These are phyloP conservation scores for Tupaia chinensis DNA, from an alignment of 2,113 vertebrate species.

Conservation along the genomic window DNA sequence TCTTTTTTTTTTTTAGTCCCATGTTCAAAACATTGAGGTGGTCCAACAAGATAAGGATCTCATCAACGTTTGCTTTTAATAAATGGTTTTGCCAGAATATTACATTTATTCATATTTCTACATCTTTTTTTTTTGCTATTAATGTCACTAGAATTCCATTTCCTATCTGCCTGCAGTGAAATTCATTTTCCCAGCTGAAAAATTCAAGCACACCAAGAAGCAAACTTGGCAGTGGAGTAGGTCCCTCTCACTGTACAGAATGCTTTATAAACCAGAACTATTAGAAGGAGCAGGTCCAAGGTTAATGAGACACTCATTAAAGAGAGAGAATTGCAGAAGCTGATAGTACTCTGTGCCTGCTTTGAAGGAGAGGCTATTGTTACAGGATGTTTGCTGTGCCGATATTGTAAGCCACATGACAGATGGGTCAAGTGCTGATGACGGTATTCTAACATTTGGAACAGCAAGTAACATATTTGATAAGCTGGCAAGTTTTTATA, in stretches of 20 bases:
- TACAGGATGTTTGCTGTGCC: constrained; percentile 87
- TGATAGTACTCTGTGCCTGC: constrained; percentile 78
- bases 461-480: constrained; percentile 94
- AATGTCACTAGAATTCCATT: constrained; percentile 81
- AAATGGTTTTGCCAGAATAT: constrained; percentile 64
- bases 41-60: constrained; percentile 55
- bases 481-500: constrained; percentile 93
- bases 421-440: constrained; percentile 94
- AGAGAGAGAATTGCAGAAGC: constrained; percentile 77
- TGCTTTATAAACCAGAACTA: constrained; percentile 81
- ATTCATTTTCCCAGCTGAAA: constrained; percentile 79
- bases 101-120: constrained; percentile 69
- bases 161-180: constrained; percentile 78
- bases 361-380: constrained; percentile 87
- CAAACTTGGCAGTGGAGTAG: constrained; percentile 85
- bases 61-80: constrained; percentile 64
- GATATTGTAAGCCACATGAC: constrained; percentile 92
- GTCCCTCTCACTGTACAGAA: constrained; percentile 83
- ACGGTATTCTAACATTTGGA: constrained; percentile 93
- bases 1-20: constrained; percentile 47
- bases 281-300: constrained; percentile 81
- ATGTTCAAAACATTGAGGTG: constrained; percentile 64
- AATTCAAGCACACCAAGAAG: constrained; percentile 87
- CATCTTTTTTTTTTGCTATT: constrained; percentile 78
- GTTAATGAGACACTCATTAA: constrained; percentile 83